These are phyloP conservation scores for Brevipalpus yothersi DNA, from an alignment of 1,140 invertebrate genomes.

Conservation along the genomic window DNA sequence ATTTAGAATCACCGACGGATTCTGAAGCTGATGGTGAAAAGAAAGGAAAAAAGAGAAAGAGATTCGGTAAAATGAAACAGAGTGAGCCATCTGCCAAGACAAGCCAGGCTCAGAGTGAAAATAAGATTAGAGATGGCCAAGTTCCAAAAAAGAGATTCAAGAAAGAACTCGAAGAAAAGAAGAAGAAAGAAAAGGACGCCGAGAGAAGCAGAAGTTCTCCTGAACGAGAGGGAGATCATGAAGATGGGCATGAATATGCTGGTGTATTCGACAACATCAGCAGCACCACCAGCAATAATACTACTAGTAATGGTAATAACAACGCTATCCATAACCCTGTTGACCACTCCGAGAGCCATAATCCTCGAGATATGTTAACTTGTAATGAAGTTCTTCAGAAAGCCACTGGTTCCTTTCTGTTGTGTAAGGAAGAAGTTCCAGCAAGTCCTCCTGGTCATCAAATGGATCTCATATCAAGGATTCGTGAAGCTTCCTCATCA, in stretches of 20 bases:
- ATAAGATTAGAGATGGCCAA: background rate
- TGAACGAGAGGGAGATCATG: background rate
- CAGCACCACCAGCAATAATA: background rate
- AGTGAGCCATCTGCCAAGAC: background rate
- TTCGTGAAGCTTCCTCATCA: background rate
- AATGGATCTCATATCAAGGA: background rate
- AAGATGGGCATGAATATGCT: slow-evolving; percentile 12
- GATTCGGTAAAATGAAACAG: background rate
- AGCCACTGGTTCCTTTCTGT: slow-evolving; percentile 20
- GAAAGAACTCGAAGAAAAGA: background rate
- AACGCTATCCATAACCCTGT: background rate
- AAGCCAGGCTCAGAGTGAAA: background rate
- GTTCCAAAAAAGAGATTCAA: background rate
- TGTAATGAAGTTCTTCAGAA: background rate
- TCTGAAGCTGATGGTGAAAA: background rate
- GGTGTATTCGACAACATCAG: background rate
- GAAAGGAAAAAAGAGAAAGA: background rate
- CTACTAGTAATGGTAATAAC: no score
- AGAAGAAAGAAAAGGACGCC: background rate
- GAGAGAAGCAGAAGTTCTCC: background rate
- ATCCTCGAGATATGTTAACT: background rate
- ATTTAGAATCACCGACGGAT: background rate
- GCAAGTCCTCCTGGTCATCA: slow-evolving; percentile 9
- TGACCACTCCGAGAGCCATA: background rate
- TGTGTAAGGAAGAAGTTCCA: slow-evolving; percentile 57